Evolutionary conservation across 2,888 invertebrate species (phyloP), one percentile per base, ranked within the genome.

Genomic region (Leptinotarsa rubiginosa): DNA sequence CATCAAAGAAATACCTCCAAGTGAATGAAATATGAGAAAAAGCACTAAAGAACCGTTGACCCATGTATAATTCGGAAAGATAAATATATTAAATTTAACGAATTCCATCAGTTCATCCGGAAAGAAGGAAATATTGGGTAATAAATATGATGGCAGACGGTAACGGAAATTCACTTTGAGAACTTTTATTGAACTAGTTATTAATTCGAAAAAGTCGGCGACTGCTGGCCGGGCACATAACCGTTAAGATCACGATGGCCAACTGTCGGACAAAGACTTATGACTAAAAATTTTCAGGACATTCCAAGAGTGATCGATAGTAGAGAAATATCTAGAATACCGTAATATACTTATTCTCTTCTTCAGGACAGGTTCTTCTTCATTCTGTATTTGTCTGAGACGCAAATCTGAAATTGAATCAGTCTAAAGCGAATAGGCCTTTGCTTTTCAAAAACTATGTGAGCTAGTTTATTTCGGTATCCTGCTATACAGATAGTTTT

Each of bases 111-210:
- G 81, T 81, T 74, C 80, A 80, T 73, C 76, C 74, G 72, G 68
- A 79, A 77, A 71, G 75, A 74, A 80, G 77, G 80, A 83, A 83
- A 83, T 82, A 83, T 82, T 77, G 78, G 78, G 84, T 79, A 85
- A 85, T 85, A 85, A 85, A 85, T 85, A 84, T 84, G 83, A 83
- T 82, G 81, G 81, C 77, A 81, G 83, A 78, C 83, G 84, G 81
- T 81, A 84, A 79, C 81, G 83, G 85, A 84, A 84, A 85, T 85
- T 85, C 83, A 84, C 84, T 85, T 85, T 83, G 84, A 81, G 79
- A 84, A 86, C 82, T 86, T 85, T 84, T 83, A 85, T 84, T 84
- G 84, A 85, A 83, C 81, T 80, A 80, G 82, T 84, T 85, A 84
- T 85, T 85, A 85, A 85, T 85, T 84, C 70, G 70, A 66, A 65